Base-by-base conservation (phyloP, 2,113 vertebrate genomes). In the Catagonus wagneri region DNA sequence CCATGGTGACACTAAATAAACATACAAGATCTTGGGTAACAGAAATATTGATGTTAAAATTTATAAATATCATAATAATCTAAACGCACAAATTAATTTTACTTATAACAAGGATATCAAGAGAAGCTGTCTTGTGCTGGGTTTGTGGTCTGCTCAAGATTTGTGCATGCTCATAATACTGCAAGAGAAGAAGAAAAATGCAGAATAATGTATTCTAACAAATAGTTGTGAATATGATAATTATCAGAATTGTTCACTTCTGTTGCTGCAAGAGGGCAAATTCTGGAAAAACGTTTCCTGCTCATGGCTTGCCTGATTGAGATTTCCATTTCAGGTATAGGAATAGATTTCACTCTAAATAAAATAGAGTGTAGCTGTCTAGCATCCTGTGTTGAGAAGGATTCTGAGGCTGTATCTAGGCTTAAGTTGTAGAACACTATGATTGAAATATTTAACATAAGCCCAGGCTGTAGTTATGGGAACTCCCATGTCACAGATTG, bases 11-110 rank as follows among this genome's bases (percentile, higher is more conserved):
- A 65, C 61, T 56, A 72, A 83, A 54, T 71, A 86, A 80, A 81
- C 71, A 86, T 16, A n/a, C 9, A 74, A 39, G n/a, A n/a, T 89
- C 63, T 32, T 61, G 81, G 54, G 34, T 63, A 71, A 44, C 6
- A 83, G n/a, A 85, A 89, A 93, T 76, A 78, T 19, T 68, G 6
- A 27, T 87, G 22, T 61, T 22, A 93, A 83, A 66, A 72, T 60
- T 96, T 83, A 74, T 72, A 71, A 94, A 93, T 89, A 22, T 69
- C 2, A 7, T 78, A 68, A 90, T 87, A 88, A 23, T 72, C 16
- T 72, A 74, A 83, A 17, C 50, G 65, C 6, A 54, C 27, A 88
- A 74, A n/a, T 90, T 71, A 75, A 75, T 81, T 44, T 89, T 80
- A 69, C 61, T 79, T 93, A 58, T 65, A n/a, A 39, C 19, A 89